phyloP scores from a whole-genome alignment of 2,113 vertebrate species.

The Oncorhynchus masou region DNA sequence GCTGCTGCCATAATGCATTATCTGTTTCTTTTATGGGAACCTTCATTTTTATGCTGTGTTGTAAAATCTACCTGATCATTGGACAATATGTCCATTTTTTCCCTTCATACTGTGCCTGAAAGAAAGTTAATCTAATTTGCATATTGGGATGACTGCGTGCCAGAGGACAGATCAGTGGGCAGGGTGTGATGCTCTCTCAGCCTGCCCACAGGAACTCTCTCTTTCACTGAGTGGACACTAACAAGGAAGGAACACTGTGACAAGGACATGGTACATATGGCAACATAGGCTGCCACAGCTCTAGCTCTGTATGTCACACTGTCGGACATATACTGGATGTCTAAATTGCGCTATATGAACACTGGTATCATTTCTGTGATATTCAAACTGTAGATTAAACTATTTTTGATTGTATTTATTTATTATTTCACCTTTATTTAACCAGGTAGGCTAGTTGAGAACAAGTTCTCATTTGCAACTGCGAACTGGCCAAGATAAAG shows the following conservation, averaged over 20 bases:
- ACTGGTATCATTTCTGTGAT: no score
- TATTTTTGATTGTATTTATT: no score
- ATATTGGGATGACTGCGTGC: conserved; percentile 57
- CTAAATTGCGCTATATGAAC: no score
- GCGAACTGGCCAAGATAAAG: no score
- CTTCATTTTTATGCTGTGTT: no score
- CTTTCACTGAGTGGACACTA: conserved; percentile 67
- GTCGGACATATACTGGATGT: conserved; percentile 28
- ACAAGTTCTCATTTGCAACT: no score
- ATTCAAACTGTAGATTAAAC: no score
- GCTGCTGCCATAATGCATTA: no score
- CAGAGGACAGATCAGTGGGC: conserved; percentile 67
- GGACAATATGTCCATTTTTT: background rate
- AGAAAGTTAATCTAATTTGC: conserved; percentile 14
- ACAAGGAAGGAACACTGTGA: conserved; percentile 66
- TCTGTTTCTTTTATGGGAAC: no score
- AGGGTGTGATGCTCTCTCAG: conserved; percentile 69
- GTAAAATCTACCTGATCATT: background rate
- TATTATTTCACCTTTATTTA: no score
- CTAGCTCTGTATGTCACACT: conserved; percentile 48
- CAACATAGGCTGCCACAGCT: conserved; percentile 60
- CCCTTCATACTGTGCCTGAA: background rate
- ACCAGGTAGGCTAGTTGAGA: no score
- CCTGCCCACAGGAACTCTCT: conserved; percentile 69
- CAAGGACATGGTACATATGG: conserved; percentile 57